A percentile compares a stretch with the other conserved stretches of the same genome.
phyloP scores from a whole-genome alignment of 1,140 invertebrate genomes.

The Leptinotarsa texana region DNA sequence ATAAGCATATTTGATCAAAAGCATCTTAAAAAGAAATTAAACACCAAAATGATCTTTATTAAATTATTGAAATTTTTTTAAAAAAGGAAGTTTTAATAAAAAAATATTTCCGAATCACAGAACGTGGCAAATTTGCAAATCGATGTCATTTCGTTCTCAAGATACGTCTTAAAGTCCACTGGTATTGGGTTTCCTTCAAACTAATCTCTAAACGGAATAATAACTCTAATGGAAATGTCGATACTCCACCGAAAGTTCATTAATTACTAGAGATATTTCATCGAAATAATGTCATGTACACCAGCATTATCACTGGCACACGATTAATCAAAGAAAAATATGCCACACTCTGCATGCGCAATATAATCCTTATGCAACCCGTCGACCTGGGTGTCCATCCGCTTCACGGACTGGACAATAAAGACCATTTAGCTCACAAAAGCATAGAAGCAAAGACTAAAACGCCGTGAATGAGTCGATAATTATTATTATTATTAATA shows the following conservation, averaged over 20 bases:
- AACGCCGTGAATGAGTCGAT: not conserved
- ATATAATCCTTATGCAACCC: slow-evolving; percentile 1
- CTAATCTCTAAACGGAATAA: not conserved
- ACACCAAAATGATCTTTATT: no score
- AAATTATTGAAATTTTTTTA: no score
- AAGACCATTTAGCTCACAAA: not conserved
- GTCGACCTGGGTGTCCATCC: slow-evolving; percentile 4
- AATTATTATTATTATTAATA: not conserved
- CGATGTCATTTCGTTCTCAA: no score
- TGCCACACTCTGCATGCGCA: not conserved
- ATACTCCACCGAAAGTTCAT: not conserved
- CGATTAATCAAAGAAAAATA: not conserved
- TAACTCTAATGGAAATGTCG: slow-evolving; percentile 1
- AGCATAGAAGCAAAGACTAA: slow-evolving; percentile 2
- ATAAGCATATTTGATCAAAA: no score
- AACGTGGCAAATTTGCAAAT: no score
- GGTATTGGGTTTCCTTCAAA: no score
- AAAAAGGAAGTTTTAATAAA: no score
- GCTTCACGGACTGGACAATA: not conserved
- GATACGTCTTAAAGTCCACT: no score
- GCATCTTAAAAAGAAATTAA: no score
- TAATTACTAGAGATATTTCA: not conserved
- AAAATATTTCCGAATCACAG: no score
- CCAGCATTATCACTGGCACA: not conserved
- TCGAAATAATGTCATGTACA: slow-evolving; percentile 6